Conservation (phyloP, 2,113 vertebrate genomes). For the Myiozetetes cayanensis region DNA sequence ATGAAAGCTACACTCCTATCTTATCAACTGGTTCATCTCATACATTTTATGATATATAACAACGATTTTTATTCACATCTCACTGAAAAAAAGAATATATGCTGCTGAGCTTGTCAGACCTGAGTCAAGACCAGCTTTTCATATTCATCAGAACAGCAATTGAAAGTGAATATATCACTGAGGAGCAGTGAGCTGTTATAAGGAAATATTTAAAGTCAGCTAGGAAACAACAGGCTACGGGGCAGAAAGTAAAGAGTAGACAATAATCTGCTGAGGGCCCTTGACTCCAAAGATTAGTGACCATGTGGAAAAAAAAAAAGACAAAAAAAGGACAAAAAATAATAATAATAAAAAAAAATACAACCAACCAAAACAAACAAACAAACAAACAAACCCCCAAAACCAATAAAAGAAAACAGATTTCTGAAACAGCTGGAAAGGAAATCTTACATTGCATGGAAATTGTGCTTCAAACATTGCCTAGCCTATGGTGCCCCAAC, state of each 20-base stretch:
- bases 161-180: not conserved
- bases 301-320: not conserved
- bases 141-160: not conserved
- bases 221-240: not conserved
- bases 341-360: too few species aligned
- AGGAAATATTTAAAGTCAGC: not conserved
- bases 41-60: not conserved
- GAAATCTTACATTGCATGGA: conserved; percentile 41
- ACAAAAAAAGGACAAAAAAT: too few species aligned
- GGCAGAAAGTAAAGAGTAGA: not conserved
- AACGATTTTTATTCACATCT: not conserved
- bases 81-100: not conserved
- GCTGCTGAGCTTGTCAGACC: not conserved
- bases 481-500: not conserved
- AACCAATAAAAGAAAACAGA: not conserved
- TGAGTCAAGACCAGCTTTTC: not conserved
- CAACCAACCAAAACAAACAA: too few species aligned
- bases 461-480: conserved; percentile 8
- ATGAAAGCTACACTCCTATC: not conserved
- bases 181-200: not conserved
- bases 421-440: not conserved
- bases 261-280: not conserved
- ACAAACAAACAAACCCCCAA: not conserved
- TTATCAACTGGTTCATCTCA: not conserved
- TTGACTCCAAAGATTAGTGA: not conserved